These are phyloP conservation scores for Larimichthys crocea DNA, from an alignment of 2,113 vertebrate species.

Conservation along the genomic window DNA sequence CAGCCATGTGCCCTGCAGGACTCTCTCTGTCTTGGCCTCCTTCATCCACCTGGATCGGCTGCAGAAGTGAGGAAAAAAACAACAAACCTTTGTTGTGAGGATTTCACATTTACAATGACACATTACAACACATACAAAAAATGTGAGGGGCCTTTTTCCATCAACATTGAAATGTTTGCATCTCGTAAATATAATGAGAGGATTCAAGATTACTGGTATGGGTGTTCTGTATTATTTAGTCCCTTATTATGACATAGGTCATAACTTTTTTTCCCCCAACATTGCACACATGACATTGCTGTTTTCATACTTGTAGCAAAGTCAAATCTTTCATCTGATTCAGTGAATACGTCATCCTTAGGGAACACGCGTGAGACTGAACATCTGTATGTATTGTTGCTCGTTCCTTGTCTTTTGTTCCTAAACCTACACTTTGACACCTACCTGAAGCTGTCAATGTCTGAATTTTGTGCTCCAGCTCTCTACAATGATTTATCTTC, in stretches of 20 bases:
- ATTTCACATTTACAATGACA: conserved; percentile 18
- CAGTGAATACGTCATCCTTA: background rate
- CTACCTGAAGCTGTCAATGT: conserved; percentile 6
- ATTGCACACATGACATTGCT: background rate
- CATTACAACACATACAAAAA: conserved; percentile 41
- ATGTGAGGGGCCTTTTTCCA: conserved; percentile 22
- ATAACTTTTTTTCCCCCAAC: background rate
- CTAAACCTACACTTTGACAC: background rate
- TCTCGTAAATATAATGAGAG: conserved; percentile 5
- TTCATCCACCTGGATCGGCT: conserved; percentile 55
- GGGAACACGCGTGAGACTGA: background rate
- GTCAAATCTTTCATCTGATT: background rate
- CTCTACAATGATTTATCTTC: conserved; percentile 43
- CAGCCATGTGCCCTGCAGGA: conserved; percentile 57
- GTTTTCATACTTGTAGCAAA: background rate
- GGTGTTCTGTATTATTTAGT: conserved; percentile 32
- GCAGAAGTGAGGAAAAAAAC: background rate
- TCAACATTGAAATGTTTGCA: conserved; percentile 14
- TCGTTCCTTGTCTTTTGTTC: background rate
- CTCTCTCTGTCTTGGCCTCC: conserved; percentile 51
- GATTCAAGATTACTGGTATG: conserved; percentile 11
- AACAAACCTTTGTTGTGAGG: conserved; percentile 38
- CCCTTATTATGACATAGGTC: conserved; percentile 3
- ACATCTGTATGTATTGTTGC: background rate
- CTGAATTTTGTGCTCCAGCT: conserved; percentile 6